Conservation (phyloP, 2,888 invertebrate genomes). For the Agapetus fuscipes region DNA sequence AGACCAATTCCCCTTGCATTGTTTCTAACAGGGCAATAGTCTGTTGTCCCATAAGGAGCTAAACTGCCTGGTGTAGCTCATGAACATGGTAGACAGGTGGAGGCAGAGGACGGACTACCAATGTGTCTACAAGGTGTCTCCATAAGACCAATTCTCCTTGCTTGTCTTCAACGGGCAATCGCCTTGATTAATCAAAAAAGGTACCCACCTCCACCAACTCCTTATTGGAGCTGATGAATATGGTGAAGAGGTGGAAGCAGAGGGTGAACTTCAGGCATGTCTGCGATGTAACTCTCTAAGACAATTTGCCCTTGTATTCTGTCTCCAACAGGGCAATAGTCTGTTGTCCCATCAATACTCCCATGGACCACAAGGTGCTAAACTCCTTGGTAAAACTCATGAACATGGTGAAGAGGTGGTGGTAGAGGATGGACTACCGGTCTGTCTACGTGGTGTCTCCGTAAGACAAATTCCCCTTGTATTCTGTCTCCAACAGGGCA, state of each 20-base stretch:
- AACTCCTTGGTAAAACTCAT: conserved; percentile 92
- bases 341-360: too few species aligned
- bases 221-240: conserved; percentile 92
- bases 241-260: conserved; percentile 93
- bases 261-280: conserved; percentile 89
- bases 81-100: conserved; percentile 97
- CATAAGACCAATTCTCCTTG: conserved; percentile 54
- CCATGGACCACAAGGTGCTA: too few species aligned
- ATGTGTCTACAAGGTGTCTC: conserved; percentile 90
- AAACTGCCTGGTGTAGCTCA: conserved; percentile 91
- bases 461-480: conserved; percentile 50
- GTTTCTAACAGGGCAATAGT: too few species aligned
- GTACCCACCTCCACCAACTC: conserved; percentile 95
- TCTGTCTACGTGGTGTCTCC: conserved; percentile 93
- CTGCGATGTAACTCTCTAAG: conserved; percentile 87
- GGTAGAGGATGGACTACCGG: conserved; percentile 84
- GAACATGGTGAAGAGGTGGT: conserved; percentile 96
- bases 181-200: too few species aligned
- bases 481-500: too few species aligned
- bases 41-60: too few species aligned
- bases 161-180: too few species aligned
- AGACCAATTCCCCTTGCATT: too few species aligned
- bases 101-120: conserved; percentile 86
- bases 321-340: too few species aligned
- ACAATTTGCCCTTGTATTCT: too few species aligned